Evolutionary conservation across 2,888 invertebrate species (phyloP), one percentile per base, ranked within the genome.

Genomic region (Norana najaformis): DNA sequence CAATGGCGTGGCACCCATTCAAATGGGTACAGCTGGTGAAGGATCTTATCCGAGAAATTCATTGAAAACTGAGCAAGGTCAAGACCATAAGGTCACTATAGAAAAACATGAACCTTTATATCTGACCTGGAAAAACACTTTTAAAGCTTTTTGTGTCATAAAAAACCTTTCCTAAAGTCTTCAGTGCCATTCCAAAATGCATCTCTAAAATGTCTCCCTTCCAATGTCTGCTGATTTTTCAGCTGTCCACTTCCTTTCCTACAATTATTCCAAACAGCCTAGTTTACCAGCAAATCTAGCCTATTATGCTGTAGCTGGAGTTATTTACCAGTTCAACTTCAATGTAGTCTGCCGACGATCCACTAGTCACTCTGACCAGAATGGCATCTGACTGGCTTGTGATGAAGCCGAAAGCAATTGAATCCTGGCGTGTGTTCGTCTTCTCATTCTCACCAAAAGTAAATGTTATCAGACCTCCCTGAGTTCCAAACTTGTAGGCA

Each of bases 271-370:
- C 8, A 69, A 0, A 13, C 1, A 69, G 69, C 69, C 69, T n/a
- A 69, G n/a, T n/a, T 69, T 2, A 69, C 69, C 69, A 69, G 69
- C 5, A 69, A 69, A 69, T 69, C 30, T 69, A 69, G n/a, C 11
- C 4, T 69, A 16, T 16, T 30, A 11, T n/a, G 16, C 6, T 47
- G 47, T 47, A n/a, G 30, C 11, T 30, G 30, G 69, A 30, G 30
- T 69, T 69, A 69, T 36, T 89, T 89, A 98, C 98, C 94, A 99
- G 97, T 96, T 98, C 98, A 95, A 99, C 96, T 95, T 99, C 98
- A 95, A 99, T 97, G 94, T 98, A 99, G 94, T 99, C 99, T 94
- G 97, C 97, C 38, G 97, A 98, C 89, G 97, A 97, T 0, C 97
- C 94, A 92, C 97, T 98, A 95, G 98, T 97, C 90, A 99, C 96